Conservation (phyloP, 2,113 vertebrate genomes). For the Rhynchomys soricoides region DNA sequence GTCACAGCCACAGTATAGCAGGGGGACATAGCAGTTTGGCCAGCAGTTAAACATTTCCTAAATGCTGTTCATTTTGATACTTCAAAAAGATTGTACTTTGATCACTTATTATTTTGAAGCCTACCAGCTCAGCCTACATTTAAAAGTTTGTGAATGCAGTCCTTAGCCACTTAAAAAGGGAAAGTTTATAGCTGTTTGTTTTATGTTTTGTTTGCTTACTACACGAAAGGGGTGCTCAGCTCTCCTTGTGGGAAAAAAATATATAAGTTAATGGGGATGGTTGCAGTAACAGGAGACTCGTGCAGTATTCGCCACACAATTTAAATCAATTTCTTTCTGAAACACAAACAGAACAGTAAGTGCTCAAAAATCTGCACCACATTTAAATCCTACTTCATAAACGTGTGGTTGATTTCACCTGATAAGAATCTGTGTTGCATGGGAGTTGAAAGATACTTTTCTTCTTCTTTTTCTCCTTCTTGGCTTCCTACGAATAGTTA, state of each 20-base stretch:
- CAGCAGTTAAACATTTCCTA: neutral
- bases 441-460: slow-evolving; percentile 70
- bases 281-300: slow-evolving; percentile 73
- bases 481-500: slow-evolving; percentile 84
- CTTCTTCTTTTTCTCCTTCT: slow-evolving; percentile 45
- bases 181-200: slow-evolving; percentile 28
- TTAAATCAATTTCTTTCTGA: slow-evolving; percentile 69
- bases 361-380: neutral
- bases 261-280: slow-evolving; percentile 73
- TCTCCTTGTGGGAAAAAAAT: slow-evolving; percentile 76
- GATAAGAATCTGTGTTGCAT: slow-evolving; percentile 81
- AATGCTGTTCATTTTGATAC: slow-evolving; percentile 57
- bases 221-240: slow-evolving; percentile 51
- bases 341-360: slow-evolving; percentile 69
- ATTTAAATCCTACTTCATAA: slow-evolving; percentile 75
- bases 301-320: slow-evolving; percentile 68
- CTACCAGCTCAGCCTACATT: slow-evolving; percentile 67
- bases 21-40: neutral
- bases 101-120: slow-evolving; percentile 66
- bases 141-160: slow-evolving; percentile 27
- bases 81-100: slow-evolving; percentile 76
- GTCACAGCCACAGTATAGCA: neutral
- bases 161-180: slow-evolving; percentile 44
- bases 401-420: slow-evolving; percentile 72
- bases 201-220: slow-evolving; percentile 66